Evolutionary conservation across 2,888 invertebrate genomes (phyloP), one percentile per base, ranked within the genome.

Genomic region (Cryptops parisi): DNA sequence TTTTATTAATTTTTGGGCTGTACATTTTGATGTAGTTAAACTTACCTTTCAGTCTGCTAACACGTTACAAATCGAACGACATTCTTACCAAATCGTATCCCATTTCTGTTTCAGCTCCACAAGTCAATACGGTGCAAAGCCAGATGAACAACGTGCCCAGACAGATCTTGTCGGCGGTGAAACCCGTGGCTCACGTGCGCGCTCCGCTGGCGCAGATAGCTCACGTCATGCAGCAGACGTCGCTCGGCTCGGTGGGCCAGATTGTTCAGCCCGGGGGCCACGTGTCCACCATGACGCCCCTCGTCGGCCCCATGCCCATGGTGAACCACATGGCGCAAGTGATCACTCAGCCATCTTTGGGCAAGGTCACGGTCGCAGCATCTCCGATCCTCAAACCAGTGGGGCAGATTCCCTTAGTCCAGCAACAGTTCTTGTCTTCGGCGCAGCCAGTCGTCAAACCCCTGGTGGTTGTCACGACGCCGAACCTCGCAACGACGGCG

Each of bases 161-260:
- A 9, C 56, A 56, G 24, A 38, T 56, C n/a, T 23, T 53, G 15
- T 52, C 54, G 19, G 33, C 56, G 15, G 47, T 56, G 46, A 54
- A 54, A 45, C 54, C 54, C 6, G 41, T 50, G 23, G 38, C 54
- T 17, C 52, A 47, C n/a, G 26, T 54, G 39, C 49, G 53, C 12
- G 21, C 48, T 15, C 54, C 47, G 2, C 33, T 54, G 44, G 21
- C 49, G 5, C 55, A 55, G 23, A 51, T 56, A 9, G 38, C 56
- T 6, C 56, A 56, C 24, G 54, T 56, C 12, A 48, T 56, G 39
- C 41, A 56, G 15, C 56, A 54, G 2, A 38, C 47, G 9, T 12
- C 47, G 15, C 21, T 49, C 2, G 46, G 22, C 6, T 46, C 46
- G 9, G 40, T 49, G 2, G 50, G 46, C 21, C 52, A 56, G 2